Conservation (phyloP, 2,888 invertebrate species). For the Ceraclea dissimilis region DNA sequence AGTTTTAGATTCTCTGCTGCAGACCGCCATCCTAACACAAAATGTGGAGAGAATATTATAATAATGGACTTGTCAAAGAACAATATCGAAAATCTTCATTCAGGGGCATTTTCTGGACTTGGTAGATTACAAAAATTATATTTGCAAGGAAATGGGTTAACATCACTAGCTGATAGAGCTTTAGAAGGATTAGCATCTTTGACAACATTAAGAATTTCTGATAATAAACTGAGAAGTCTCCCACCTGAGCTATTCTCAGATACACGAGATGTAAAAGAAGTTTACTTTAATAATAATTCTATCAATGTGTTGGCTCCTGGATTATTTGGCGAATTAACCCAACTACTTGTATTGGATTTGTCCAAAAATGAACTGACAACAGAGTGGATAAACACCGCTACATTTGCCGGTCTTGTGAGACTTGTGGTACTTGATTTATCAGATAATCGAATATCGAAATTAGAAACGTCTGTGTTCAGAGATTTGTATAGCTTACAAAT, state of each 20-base stretch:
- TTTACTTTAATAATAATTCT: slow-evolving; percentile 75
- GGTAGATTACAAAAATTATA: slow-evolving; percentile 64
- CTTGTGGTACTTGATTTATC: slow-evolving; percentile 72
- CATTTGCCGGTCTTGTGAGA: slow-evolving; percentile 68
- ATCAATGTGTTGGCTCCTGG: slow-evolving; percentile 75
- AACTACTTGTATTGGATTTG: slow-evolving; percentile 68
- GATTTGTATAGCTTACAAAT: slow-evolving; percentile 75
- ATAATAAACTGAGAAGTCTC: slow-evolving; percentile 71
- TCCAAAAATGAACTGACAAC: slow-evolving; percentile 73
- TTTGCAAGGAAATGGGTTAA: slow-evolving; percentile 69
- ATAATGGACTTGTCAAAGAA: slow-evolving; percentile 71
- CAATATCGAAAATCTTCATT: slow-evolving; percentile 66
- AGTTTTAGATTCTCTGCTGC: slow-evolving; percentile 62
- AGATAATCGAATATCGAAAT: slow-evolving; percentile 64
- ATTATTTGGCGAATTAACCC: slow-evolving; percentile 66
- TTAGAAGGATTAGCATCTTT: slow-evolving; percentile 67
- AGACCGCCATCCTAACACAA: slow-evolving; percentile 50
- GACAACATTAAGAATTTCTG: slow-evolving; percentile 67
- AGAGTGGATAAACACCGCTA: slow-evolving; percentile 76
- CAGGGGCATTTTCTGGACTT: slow-evolving; percentile 63
- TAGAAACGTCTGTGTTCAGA: slow-evolving; percentile 69
- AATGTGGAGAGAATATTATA: slow-evolving; percentile 63
- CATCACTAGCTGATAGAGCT: slow-evolving; percentile 68
- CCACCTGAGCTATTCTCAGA: slow-evolving; percentile 78
- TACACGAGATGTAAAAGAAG: slow-evolving; percentile 68